These are phyloP conservation scores for Ladona fulva DNA, from an alignment of 1,140 invertebrate species.

Conservation along the genomic window DNA sequence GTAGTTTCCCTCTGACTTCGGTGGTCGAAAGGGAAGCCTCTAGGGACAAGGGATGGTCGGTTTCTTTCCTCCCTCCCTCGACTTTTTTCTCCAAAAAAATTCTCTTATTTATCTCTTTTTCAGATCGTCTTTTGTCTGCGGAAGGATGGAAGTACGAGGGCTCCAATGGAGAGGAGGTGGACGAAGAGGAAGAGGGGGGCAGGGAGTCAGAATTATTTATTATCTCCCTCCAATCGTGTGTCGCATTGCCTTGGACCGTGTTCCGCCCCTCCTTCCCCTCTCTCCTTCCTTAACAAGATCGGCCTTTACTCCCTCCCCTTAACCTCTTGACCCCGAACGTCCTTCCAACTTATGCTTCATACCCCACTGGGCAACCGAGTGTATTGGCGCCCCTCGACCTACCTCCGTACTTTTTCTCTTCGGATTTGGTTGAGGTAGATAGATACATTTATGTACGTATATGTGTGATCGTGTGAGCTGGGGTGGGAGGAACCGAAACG, in stretches of 20 bases:
- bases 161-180: neutral
- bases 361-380: no score
- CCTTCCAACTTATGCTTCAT: neutral
- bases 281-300: neutral
- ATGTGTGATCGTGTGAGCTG: no score
- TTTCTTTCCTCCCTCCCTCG: neutral
- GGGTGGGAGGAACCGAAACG: no score
- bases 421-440: no score
- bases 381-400: no score
- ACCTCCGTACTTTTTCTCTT: no score
- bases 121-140: conserved; percentile 7
- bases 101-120: neutral
- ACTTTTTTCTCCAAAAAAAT: neutral
- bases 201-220: neutral
- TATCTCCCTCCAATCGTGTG: neutral
- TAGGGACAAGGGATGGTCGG: neutral
- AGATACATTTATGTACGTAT: no score
- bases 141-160: neutral
- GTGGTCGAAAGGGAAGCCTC: neutral
- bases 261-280: neutral
- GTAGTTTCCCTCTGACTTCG: neutral
- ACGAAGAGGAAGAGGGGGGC: neutral
- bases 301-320: neutral
- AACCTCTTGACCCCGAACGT: neutral
- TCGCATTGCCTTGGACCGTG: neutral